A percentile compares a stretch with the other conserved stretches of the same genome.
Evolutionary conservation across 2,888 invertebrate species (phyloP).

Genomic region (Lobophora halterata): DNA sequence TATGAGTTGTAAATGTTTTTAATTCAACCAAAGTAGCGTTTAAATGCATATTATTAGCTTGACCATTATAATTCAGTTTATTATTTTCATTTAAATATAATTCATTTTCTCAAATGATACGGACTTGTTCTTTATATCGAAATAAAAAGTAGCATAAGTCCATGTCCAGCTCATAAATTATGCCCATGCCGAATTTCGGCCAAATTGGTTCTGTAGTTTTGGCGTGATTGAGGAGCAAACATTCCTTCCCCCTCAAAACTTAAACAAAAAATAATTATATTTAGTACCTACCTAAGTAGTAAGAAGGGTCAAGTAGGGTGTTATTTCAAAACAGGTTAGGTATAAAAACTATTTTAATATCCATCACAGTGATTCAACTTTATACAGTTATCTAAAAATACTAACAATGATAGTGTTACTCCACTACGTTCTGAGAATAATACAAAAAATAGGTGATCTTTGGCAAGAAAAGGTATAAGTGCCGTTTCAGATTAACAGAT

Average conservation of each 20-base stretch:
- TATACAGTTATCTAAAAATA: slow-evolving; percentile 30
- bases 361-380: slow-evolving; percentile 59
- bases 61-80: slow-evolving; percentile 71
- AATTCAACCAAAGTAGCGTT: slow-evolving; percentile 54
- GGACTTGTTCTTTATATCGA: slow-evolving; percentile 12
- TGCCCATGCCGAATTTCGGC: no score
- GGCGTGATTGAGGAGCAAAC: no score
- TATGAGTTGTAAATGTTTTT: slow-evolving; percentile 55
- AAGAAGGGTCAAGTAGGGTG: no score
- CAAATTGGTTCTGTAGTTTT: no score
- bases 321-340: slow-evolving; percentile 3
- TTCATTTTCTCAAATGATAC: slow-evolving; percentile 48
- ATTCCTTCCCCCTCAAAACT: no score
- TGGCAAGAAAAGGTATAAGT: slow-evolving; percentile 39
- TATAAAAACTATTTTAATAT: slow-evolving; percentile 45
- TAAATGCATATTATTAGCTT: slow-evolving; percentile 61
- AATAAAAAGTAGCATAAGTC: no score
- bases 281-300: no score
- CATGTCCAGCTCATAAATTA: no score
- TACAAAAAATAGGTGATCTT: slow-evolving; percentile 34
- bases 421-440: slow-evolving; percentile 15
- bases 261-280: no score
- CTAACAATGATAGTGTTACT: slow-evolving; percentile 20
- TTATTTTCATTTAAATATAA: slow-evolving; percentile 76
- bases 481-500: no score